Evolutionary conservation across 2,797 vertebrate genomes (phyloP).

Genomic region (Pangasius djambal): DNA sequence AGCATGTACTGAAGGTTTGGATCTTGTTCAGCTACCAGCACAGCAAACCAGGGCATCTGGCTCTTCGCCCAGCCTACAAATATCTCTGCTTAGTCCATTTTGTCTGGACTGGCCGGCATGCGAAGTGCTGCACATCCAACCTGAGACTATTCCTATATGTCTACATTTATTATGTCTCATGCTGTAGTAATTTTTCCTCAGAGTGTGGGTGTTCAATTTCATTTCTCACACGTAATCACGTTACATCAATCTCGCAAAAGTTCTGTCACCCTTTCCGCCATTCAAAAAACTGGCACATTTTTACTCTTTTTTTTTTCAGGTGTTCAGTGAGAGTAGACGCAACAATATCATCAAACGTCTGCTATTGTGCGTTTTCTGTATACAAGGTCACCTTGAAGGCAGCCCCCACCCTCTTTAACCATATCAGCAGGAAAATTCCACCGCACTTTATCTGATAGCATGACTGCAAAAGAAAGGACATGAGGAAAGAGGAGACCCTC

Average conservation of each 20-base stretch:
- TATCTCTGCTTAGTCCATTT: slow-evolving; percentile 58
- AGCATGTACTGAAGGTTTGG: neutral
- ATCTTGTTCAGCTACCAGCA: slow-evolving; percentile 15
- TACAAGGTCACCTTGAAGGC: slow-evolving; percentile 64
- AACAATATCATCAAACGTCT: slow-evolving; percentile 9
- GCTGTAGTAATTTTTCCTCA: slow-evolving; percentile 46
- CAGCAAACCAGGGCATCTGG: slow-evolving; percentile 29
- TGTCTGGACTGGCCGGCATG: slow-evolving; percentile 49
- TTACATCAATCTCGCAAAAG: slow-evolving; percentile 54
- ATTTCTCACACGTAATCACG: slow-evolving; percentile 55
- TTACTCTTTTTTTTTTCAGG: neutral
- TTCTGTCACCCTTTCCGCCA: slow-evolving; percentile 39
- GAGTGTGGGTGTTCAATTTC: slow-evolving; percentile 41
- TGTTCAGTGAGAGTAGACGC: neutral
- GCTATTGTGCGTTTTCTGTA: slow-evolving; percentile 49
- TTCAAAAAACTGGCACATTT: neutral
- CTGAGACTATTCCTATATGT: slow-evolving; percentile 49
- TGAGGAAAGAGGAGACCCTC: slow-evolving; percentile 20
- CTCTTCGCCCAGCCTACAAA: slow-evolving; percentile 39
- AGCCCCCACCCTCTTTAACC: slow-evolving; percentile 22
- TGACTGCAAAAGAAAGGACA: slow-evolving; percentile 41
- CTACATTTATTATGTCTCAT: slow-evolving; percentile 41
- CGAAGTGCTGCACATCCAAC: slow-evolving; percentile 46
- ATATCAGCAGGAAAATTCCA: slow-evolving; percentile 57
- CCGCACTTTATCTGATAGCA: slow-evolving; percentile 50